Evolutionary conservation across 2,113 vertebrate species (phyloP), one percentile per base, ranked within the genome.

Genomic region (Vicugna pacos): DNA sequence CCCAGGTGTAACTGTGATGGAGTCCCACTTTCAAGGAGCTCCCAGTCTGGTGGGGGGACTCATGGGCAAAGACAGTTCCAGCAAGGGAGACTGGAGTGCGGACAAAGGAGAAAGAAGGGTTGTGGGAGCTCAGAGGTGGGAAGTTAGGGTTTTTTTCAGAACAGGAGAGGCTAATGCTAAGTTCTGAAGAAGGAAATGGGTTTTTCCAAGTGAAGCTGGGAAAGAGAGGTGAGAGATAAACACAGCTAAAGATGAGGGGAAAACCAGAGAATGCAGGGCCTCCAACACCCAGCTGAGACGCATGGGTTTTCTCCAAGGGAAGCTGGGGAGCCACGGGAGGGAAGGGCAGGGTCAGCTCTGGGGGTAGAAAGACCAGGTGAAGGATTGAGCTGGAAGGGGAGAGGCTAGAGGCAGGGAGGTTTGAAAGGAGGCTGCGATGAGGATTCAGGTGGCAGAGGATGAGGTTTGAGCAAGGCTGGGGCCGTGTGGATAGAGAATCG

Each of bases 291-390:
- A 1, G 52, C 42, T 28, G 26, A 79, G 58, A 56, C 26, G 64
- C 42, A 2, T 0, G 16, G 15, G 6, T 32, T 65, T 8, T 6
- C 38, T 76, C 75, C 22, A 6, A 42, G 73, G 56, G 19, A 11
- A 8, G 54, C 75, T 9, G 80, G 52, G 79, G 4, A 56, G 26
- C 56, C 20, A 20, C 0, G 22, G 67, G 16, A 48, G 65, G n/a
- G 9, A 60, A 22, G 6, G n/a, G 38, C 58, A 46, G n/a, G n/a
- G 42, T 9, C 48, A 35, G 38, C 58, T 38, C 65, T 13, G 22
- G 9, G 11, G 24, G 9, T 1, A 35, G 26, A 28, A 60, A 60
- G 80, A 60, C 14, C 0, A 1, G 0, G 2, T 17, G 48, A 19
- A 32, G 35, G 48, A 76, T 30, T 30, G 60, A 54, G 30, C 64